Conservation (phyloP, 2,113 vertebrate genomes). For the Heterotis niloticus region DNA sequence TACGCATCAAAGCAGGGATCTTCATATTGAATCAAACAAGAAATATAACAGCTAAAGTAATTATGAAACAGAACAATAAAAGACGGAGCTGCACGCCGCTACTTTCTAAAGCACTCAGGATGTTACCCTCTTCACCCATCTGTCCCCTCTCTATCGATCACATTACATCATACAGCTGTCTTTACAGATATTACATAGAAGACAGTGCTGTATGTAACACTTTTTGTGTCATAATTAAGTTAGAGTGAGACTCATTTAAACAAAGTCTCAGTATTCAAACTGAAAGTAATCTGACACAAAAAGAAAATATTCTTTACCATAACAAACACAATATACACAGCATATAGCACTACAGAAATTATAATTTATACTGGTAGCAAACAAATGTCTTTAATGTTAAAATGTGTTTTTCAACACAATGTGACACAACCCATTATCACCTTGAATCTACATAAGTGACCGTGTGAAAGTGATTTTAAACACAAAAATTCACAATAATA, state of each 20-base stretch:
- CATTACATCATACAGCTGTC: neutral
- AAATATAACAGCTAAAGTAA: conserved; percentile 29
- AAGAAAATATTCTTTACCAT: no score
- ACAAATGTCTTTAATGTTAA: no score
- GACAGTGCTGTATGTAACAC: neutral
- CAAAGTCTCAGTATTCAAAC: neutral
- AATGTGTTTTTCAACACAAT: no score
- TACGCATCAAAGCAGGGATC: conserved; percentile 19
- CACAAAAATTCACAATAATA: no score
- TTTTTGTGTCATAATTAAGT: neutral
- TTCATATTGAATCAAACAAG: conserved; percentile 23
- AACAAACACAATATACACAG: no score
- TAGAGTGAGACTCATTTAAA: neutral
- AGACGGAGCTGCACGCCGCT: conserved; percentile 17
- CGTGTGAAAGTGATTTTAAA: no score
- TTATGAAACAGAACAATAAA: conserved; percentile 24
- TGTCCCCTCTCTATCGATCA: neutral
- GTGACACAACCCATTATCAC: no score
- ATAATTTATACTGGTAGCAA: no score
- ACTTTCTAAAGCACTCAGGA: conserved; percentile 12
- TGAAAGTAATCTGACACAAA: neutral
- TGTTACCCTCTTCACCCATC: neutral
- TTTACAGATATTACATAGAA: neutral
- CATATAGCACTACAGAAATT: no score
- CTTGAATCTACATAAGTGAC: no score